Conservation (phyloP, 2,888 invertebrate species). For the Nineta flava region DNA sequence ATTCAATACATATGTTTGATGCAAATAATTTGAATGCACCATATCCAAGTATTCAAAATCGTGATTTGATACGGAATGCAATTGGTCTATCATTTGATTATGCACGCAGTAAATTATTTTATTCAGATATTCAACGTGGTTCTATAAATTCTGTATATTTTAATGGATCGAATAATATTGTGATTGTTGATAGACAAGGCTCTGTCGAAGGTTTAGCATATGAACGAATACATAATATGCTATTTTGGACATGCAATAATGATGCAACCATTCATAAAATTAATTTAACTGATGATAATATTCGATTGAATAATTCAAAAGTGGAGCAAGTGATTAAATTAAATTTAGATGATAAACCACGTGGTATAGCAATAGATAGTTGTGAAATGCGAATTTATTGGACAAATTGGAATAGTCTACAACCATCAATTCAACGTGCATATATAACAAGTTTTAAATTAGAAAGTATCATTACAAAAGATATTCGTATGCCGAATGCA, state of each 20-base stretch:
- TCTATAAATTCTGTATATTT: slow-evolving; percentile 69
- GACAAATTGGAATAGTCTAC: slow-evolving; percentile 79
- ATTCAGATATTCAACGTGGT: slow-evolving; percentile 78
- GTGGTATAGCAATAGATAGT: slow-evolving; percentile 73
- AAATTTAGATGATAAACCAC: slow-evolving; percentile 55
- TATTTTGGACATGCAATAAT: slow-evolving; percentile 79
- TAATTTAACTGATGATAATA: slow-evolving; percentile 25
- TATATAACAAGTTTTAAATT: slow-evolving; percentile 45
- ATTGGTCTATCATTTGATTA: slow-evolving; percentile 75
- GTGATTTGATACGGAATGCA: slow-evolving; percentile 64
- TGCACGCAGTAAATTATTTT: slow-evolving; percentile 51
- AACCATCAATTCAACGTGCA: slow-evolving; percentile 67
- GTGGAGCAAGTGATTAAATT: slow-evolving; percentile 47
- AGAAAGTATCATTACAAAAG: slow-evolving; percentile 55
- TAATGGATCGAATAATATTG: slow-evolving; percentile 56
- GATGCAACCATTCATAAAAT: slow-evolving; percentile 54
- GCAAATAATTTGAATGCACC: slow-evolving; percentile 62
- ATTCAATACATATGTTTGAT: slow-evolving; percentile 61
- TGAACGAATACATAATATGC: slow-evolving; percentile 45
- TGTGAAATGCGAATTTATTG: slow-evolving; percentile 65
- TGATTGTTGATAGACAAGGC: slow-evolving; percentile 60
- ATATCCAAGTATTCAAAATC: slow-evolving; percentile 52
- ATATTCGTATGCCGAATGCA: slow-evolving; percentile 77
- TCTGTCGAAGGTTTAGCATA: slow-evolving; percentile 78
- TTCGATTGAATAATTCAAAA: slow-evolving; percentile 25